phyloP scores from a whole-genome alignment of 2,888 invertebrate genomes.

The Drosophila subsilvestris region DNA sequence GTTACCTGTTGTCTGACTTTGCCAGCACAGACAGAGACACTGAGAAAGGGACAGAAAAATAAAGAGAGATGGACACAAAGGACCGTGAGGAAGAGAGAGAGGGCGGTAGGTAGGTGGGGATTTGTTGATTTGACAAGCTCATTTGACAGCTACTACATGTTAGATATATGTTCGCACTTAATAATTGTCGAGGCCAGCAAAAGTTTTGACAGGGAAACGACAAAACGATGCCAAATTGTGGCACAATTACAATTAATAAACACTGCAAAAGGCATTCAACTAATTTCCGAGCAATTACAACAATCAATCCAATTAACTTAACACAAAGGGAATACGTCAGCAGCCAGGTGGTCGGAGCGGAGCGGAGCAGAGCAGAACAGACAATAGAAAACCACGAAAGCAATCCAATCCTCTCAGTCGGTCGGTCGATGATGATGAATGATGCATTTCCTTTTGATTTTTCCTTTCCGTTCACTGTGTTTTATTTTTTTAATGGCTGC shows the following conservation, averaged over 20 bases:
- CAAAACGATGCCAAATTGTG: slow-evolving; percentile 17
- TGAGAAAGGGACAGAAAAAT: not conserved
- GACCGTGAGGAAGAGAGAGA: slow-evolving; percentile 6
- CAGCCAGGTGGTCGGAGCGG: slow-evolving; percentile 4
- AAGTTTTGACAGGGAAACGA: slow-evolving; percentile 32
- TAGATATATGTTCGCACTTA: slow-evolving; percentile 40
- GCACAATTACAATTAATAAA: not conserved
- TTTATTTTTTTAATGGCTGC: slow-evolving; percentile 42
- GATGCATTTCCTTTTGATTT: slow-evolving; percentile 52
- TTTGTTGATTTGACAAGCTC: slow-evolving; percentile 43
- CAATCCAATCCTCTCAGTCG: slow-evolving; percentile 36
- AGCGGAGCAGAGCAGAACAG: not conserved
- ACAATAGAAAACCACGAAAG: slow-evolving; percentile 27
- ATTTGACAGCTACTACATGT: slow-evolving; percentile 52
- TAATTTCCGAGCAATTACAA: slow-evolving; percentile 27
- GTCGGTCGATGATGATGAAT: slow-evolving; percentile 51
- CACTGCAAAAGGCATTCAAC: slow-evolving; percentile 16
- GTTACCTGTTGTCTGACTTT: slow-evolving; percentile 20
- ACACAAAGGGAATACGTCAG: slow-evolving; percentile 9
- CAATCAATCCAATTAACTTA: slow-evolving; percentile 46
- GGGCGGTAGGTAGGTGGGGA: slow-evolving; percentile 22
- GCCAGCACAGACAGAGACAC: not conserved
- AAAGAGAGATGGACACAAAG: too few relatives aligned
- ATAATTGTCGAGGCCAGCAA: slow-evolving; percentile 41
- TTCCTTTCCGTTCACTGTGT: not conserved